A percentile compares a stretch with the other conserved stretches of the same genome.
Conservation (phyloP, 2,797 vertebrate genomes). For the Alexandromys oeconomus region DNA sequence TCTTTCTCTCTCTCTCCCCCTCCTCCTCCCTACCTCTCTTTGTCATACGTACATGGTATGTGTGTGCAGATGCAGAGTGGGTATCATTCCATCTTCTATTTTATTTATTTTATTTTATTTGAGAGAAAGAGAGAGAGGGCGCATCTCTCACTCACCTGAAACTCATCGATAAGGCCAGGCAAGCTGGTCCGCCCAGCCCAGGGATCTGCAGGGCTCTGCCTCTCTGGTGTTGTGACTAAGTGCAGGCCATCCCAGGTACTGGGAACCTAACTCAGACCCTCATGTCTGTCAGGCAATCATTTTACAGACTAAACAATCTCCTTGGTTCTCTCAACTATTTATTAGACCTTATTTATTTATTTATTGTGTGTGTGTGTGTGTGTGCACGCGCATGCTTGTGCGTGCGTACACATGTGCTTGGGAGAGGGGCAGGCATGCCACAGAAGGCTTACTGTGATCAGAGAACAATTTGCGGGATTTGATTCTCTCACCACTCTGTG, state of each 20-base stretch:
- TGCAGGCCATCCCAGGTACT: not conserved
- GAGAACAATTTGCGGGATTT: not conserved
- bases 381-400: not conserved
- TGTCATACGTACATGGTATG: not conserved
- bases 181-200: not conserved
- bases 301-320: not conserved
- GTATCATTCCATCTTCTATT: not conserved
- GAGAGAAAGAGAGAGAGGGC: not conserved
- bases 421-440: not conserved
- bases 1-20: not conserved
- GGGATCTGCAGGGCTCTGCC: not conserved
- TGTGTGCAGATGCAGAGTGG: not conserved
- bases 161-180: not conserved
- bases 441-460: not conserved
- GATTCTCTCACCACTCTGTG: not conserved
- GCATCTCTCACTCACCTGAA: not conserved
- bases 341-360: not conserved
- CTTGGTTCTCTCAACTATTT: not conserved
- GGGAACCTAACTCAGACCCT: not conserved
- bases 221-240: not conserved
- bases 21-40: not conserved
- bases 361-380: not conserved
- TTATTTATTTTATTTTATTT: not conserved
- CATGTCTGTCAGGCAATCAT: not conserved
- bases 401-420: fast-evolving